These are phyloP conservation scores for Physella acuta DNA, from an alignment of 1,140 invertebrate species.

Conservation along the genomic window DNA sequence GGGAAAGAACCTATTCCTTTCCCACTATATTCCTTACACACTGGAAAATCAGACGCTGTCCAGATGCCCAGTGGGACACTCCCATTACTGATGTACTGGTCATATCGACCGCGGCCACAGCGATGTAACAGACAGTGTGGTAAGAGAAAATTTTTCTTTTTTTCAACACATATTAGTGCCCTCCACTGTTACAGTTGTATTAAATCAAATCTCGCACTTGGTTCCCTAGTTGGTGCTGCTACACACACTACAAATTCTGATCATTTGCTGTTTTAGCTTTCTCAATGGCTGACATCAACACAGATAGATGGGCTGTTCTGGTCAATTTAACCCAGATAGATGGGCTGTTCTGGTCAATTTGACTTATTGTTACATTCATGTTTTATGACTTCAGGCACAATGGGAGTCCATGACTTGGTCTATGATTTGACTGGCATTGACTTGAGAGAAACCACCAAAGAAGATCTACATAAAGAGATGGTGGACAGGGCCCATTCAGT, in stretches of 20 bases:
- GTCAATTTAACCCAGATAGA: too few relatives aligned
- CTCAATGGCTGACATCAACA: neutral
- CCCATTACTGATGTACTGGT: conserved; percentile 50
- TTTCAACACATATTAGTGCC: too few relatives aligned
- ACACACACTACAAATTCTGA: too few relatives aligned
- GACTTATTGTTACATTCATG: too few relatives aligned
- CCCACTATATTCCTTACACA: conserved; percentile 48
- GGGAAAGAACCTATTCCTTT: conserved; percentile 43
- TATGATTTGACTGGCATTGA: conserved; percentile 57
- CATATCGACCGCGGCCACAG: conserved; percentile 37
- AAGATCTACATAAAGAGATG: conserved; percentile 49
- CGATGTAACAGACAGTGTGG: conserved; percentile 47
- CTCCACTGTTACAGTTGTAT: too few relatives aligned
- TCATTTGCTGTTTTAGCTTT: too few relatives aligned
- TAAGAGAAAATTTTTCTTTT: too few relatives aligned
- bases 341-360: too few relatives aligned
- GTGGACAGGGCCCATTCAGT: conserved; percentile 44
- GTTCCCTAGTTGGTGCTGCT: too few relatives aligned
- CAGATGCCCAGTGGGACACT: conserved; percentile 46
- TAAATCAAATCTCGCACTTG: too few relatives aligned
- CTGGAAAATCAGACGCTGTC: conserved; percentile 35
- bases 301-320: neutral
- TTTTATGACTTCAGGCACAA: conserved; percentile 52
- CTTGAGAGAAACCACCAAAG: conserved; percentile 44
- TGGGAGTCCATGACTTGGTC: conserved; percentile 47